Conservation (phyloP, 2,888 invertebrate genomes). For the Catonia carolina region DNA sequence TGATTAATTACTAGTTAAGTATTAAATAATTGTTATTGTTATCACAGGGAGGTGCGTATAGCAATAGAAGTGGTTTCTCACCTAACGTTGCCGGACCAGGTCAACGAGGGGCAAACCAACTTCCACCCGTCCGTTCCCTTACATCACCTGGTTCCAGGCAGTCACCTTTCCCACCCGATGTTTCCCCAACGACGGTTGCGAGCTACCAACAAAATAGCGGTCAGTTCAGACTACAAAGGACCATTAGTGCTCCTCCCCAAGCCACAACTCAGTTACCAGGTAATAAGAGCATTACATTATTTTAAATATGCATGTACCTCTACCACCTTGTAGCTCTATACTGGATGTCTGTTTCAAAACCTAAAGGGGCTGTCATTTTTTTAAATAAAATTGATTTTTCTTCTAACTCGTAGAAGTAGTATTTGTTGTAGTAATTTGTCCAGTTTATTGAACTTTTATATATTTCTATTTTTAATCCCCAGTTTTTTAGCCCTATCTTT, state of each 20-base stretch:
- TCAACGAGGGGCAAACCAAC: constrained; percentile 31
- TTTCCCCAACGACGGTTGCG: constrained; percentile 36
- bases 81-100: constrained; percentile 25
- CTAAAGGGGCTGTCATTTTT: constrained; percentile 9
- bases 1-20: too few relatives aligned
- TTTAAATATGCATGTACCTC: too few relatives aligned
- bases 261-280: constrained; percentile 56
- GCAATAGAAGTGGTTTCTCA: constrained; percentile 11
- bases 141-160: constrained; percentile 51
- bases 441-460: too few relatives aligned
- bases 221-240: constrained; percentile 53
- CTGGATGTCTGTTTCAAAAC: constrained; percentile 8
- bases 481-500: too few relatives aligned
- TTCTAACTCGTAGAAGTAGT: too few relatives aligned
- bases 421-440: too few relatives aligned
- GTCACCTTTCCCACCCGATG: constrained; percentile 49
- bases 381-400: too few relatives aligned
- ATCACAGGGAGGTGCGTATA: constrained; percentile 22
- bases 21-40: not conserved
- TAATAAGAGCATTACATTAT: constrained; percentile 32
- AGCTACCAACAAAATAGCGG: constrained; percentile 39
- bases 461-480: too few relatives aligned
- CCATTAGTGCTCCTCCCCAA: constrained; percentile 49
- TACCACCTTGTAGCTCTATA: not conserved
- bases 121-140: constrained; percentile 41